These are phyloP conservation scores for Cladorhizidae sp. DNA, from an alignment of 37 sponge, comb jelly and placozoan species.

Conservation along the genomic window DNA sequence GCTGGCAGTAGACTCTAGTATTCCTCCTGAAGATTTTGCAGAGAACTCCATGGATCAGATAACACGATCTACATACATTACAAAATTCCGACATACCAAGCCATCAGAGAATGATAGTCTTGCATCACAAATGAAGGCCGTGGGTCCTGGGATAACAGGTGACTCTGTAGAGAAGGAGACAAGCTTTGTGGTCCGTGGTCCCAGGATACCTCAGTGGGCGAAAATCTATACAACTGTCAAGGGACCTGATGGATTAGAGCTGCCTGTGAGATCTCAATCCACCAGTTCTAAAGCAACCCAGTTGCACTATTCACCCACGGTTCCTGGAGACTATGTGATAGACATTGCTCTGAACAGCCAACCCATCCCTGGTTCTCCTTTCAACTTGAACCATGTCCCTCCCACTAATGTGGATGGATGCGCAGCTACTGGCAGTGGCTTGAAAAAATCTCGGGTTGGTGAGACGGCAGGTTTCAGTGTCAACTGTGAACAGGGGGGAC, in stretches of 20 bases:
- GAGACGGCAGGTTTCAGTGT: slow-evolving; percentile 59
- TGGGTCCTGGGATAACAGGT: slow-evolving; percentile 54
- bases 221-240: slow-evolving; percentile 31
- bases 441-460: slow-evolving; percentile 44
- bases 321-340: slow-evolving; percentile 58
- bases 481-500: slow-evolving; percentile 72
- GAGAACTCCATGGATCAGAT: slow-evolving; percentile 53
- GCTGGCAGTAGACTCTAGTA: slow-evolving; percentile 46
- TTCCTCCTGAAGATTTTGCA: slow-evolving; percentile 73
- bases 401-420: slow-evolving; percentile 57
- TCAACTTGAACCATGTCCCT: slow-evolving; percentile 30
- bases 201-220: slow-evolving; percentile 38
- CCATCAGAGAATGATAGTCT: neutral
- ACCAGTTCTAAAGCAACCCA: slow-evolving; percentile 12
- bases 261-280: slow-evolving; percentile 27
- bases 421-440: slow-evolving; percentile 45
- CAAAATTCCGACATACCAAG: slow-evolving; percentile 66
- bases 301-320: slow-evolving; percentile 49
- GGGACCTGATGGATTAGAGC: slow-evolving; percentile 21
- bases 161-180: slow-evolving; percentile 47
- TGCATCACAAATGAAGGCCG: slow-evolving; percentile 27
- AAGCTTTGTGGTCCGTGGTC: slow-evolving; percentile 55
- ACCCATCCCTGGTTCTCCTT: slow-evolving; percentile 61
- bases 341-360: slow-evolving; percentile 51
- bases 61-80: slow-evolving; percentile 70